Percentiles rank a stretch among this genome's conserved stretches.
Conservation (phyloP, 2,113 vertebrate species). For the Pluvialis apricaria region DNA sequence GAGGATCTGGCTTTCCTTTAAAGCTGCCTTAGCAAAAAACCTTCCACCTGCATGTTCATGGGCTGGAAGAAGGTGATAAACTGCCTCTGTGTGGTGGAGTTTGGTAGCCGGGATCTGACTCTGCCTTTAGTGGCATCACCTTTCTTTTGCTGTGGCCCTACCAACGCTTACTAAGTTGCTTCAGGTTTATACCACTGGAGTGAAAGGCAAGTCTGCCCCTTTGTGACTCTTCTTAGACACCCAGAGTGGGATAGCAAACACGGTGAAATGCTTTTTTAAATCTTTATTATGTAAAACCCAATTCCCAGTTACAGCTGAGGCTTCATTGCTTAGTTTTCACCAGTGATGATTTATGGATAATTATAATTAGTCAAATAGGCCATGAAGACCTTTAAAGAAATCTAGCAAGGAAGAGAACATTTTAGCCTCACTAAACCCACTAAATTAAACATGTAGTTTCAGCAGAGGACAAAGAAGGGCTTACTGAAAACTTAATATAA, state of each 20-base stretch:
- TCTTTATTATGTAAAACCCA: not conserved
- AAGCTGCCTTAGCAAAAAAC: not conserved
- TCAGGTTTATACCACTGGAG: not conserved
- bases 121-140: not conserved
- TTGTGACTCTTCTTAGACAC: not conserved
- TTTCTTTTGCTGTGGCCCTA: not conserved
- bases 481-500: slow-evolving; percentile 26
- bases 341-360: slow-evolving; percentile 24
- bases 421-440: slow-evolving; percentile 2
- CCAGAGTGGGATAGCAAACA: not conserved
- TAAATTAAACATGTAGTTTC: not conserved
- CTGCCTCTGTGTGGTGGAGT: rapidly evolving
- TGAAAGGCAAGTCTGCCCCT: not conserved
- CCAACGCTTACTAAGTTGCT: not conserved
- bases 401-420: not conserved
- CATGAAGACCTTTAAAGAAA: slow-evolving; percentile 20
- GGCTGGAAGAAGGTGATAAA: not conserved
- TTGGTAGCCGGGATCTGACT: not conserved
- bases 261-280: not conserved
- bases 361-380: slow-evolving; percentile 36
- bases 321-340: not conserved
- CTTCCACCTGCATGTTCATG: not conserved
- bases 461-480: slow-evolving; percentile 26
- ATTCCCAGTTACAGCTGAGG: not conserved
- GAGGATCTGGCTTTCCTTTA: not conserved